Conservation (phyloP, 2,888 invertebrate species). For the Psylliodes chrysocephalus region DNA sequence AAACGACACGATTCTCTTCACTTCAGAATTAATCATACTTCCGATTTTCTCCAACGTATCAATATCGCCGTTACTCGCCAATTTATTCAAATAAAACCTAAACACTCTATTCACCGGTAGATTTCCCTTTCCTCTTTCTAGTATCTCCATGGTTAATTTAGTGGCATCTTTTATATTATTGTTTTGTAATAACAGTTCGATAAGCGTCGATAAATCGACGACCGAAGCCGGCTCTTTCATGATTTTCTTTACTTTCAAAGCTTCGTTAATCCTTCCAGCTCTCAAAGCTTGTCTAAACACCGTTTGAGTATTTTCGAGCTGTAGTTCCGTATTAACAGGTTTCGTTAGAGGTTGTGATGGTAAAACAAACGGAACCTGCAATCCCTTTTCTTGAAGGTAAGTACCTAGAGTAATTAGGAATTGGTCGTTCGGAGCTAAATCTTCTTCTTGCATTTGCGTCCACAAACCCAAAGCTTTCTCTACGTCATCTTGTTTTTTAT, state of each 20-base stretch:
- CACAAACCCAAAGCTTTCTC: slow-evolving; percentile 82
- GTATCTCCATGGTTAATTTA: slow-evolving; percentile 67
- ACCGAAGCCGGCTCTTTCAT: slow-evolving; percentile 57
- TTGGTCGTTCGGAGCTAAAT: slow-evolving; percentile 74
- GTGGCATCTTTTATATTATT: slow-evolving; percentile 69
- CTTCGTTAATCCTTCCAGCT: slow-evolving; percentile 64
- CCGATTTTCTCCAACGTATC: slow-evolving; percentile 65
- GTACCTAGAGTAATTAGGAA: slow-evolving; percentile 75
- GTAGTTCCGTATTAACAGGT: background rate
- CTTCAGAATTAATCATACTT: slow-evolving; percentile 64
- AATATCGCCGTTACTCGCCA: slow-evolving; percentile 67
- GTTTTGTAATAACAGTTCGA: slow-evolving; percentile 66
- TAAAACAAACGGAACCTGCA: slow-evolving; percentile 74
- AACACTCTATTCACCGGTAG: slow-evolving; percentile 70
- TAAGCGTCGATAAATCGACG: slow-evolving; percentile 65
- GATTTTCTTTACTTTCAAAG: slow-evolving; percentile 59
- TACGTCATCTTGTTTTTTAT: slow-evolving; percentile 76
- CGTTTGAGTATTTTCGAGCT: slow-evolving; percentile 29
- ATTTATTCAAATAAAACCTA: slow-evolving; percentile 71
- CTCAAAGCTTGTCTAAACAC: slow-evolving; percentile 63
- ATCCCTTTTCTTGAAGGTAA: slow-evolving; percentile 72
- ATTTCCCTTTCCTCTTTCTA: slow-evolving; percentile 65
- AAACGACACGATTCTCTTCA: slow-evolving; percentile 68
- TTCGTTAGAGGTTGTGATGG: slow-evolving; percentile 37
- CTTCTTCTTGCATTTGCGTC: slow-evolving; percentile 88